Base-by-base conservation (phyloP, 1,140 invertebrate genomes). In the Geopemphigus sp. region DNA sequence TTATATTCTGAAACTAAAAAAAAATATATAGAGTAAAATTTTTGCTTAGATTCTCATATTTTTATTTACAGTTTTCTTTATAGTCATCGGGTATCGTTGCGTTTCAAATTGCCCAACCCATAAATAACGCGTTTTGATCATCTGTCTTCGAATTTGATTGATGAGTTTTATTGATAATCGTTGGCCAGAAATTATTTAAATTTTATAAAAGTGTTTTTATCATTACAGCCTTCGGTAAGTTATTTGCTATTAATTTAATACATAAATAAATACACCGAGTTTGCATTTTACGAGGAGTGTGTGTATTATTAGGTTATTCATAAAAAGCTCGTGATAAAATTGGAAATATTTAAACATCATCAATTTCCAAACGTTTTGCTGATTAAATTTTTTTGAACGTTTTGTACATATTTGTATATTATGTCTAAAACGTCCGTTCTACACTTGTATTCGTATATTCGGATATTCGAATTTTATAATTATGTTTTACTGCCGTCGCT, bases 101-200 rank as follows among this genome's bases (percentile, higher is more conserved):
- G n/a, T 68, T 70, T 70, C 17, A 53, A 53, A 50, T 12, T 68
- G 3, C 22, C 12, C 17, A 47, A 68, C 39, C 39, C 64, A 70
- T 53, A 70, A 70, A 53, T 50, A 70, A 70, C 22, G 17, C 26
- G 12, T 70, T 70, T 70, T 70, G 66, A 68, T 70, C 22, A 70
- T 26, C 47, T 26, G 47, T 53, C 22, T 15, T 50, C 45, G 22
- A 70, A 70, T 70, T 70, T 53, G 66, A 70, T 70, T 70, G 66
- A 70, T 70, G 47, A 45, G 26, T 70, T 70, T 22, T 47, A 10
- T 24, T 50, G 66, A 22, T 50, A 68, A 68, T 50, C 45, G 50
- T 24, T 14, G 66, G 26, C 22, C 26, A 47, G 66, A 50, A 68
- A 68, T 1, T 50, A 50, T 50, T 68, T 50, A 50, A 68, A 68